phyloP scores from a whole-genome alignment of 2,797 vertebrate genomes.

The Clarias fuscus region DNA sequence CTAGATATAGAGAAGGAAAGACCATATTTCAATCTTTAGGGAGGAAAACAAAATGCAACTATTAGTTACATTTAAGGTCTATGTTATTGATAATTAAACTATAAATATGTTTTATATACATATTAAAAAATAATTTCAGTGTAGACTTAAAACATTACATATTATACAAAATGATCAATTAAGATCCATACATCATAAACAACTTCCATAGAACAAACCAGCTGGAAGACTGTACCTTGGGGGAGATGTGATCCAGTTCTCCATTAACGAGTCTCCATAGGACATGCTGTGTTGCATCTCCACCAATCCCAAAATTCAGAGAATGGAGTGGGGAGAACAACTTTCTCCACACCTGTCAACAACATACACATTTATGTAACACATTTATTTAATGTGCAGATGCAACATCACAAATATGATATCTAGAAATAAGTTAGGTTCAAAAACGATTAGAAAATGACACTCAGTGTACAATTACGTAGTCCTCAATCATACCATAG shows the following conservation, averaged over 20 bases:
- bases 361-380: slow-evolving; percentile 15
- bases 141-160: background rate
- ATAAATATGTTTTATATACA: background rate
- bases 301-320: slow-evolving; percentile 88
- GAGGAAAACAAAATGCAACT: too few species aligned
- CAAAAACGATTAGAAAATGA: background rate
- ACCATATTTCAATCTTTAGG: too few species aligned
- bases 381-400: background rate
- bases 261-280: slow-evolving; percentile 88
- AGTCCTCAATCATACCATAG: background rate
- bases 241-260: slow-evolving; percentile 87
- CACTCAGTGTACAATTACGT: background rate
- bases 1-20: slow-evolving; percentile 61
- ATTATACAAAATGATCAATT: background rate
- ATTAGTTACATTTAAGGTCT: too few species aligned
- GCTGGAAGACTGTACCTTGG: slow-evolving; percentile 76
- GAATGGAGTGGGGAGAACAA: slow-evolving; percentile 91
- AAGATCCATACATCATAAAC: background rate
- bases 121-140: background rate
- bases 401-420: background rate
- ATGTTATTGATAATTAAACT: background rate
- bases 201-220: background rate
- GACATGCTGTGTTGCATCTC: slow-evolving; percentile 88
- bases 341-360: slow-evolving; percentile 84
- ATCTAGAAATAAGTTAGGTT: background rate